Evolutionary conservation across 2,113 vertebrate species (phyloP).

Genomic region (Ophthalmolycus amberensis): DNA sequence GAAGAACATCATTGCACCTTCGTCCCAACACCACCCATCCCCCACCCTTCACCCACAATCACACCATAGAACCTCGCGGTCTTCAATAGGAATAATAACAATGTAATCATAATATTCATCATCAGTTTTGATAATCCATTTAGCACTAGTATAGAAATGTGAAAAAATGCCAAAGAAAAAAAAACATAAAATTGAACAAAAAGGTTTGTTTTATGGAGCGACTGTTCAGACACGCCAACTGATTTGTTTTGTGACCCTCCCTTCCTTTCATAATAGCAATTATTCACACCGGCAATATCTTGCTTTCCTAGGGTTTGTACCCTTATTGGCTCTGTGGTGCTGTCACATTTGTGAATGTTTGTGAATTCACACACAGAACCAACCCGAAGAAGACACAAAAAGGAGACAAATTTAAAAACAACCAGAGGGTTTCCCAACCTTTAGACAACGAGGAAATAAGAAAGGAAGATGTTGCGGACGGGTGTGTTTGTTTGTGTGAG

Average conservation of each 20-base stretch:
- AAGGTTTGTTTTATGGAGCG: slow-evolving; percentile 52
- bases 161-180: slow-evolving; percentile 79
- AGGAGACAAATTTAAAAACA: slow-evolving; percentile 31
- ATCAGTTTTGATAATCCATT: slow-evolving; percentile 82
- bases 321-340: slow-evolving; percentile 12
- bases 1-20: slow-evolving; percentile 57
- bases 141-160: slow-evolving; percentile 84
- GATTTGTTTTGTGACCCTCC: slow-evolving; percentile 69
- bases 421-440: slow-evolving; percentile 19
- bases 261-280: slow-evolving; percentile 11
- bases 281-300: slow-evolving; percentile 17
- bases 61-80: slow-evolving; percentile 66
- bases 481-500: slow-evolving; percentile 6
- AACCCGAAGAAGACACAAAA: slow-evolving; percentile 26
- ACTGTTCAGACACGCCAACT: slow-evolving; percentile 45
- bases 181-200: slow-evolving; percentile 71
- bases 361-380: neutral
- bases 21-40: slow-evolving; percentile 33
- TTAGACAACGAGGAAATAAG: slow-evolving; percentile 31
- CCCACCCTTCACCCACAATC: slow-evolving; percentile 49
- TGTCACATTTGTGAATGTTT: slow-evolving; percentile 14
- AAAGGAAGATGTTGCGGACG: slow-evolving; percentile 25
- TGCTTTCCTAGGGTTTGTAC: neutral
- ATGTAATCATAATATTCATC: slow-evolving; percentile 82
- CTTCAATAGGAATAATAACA: slow-evolving; percentile 80